A percentile compares a stretch with the other conserved stretches of the same genome.
Conservation (phyloP, 2,797 vertebrate genomes). For the Protonibea diacanthus region DNA sequence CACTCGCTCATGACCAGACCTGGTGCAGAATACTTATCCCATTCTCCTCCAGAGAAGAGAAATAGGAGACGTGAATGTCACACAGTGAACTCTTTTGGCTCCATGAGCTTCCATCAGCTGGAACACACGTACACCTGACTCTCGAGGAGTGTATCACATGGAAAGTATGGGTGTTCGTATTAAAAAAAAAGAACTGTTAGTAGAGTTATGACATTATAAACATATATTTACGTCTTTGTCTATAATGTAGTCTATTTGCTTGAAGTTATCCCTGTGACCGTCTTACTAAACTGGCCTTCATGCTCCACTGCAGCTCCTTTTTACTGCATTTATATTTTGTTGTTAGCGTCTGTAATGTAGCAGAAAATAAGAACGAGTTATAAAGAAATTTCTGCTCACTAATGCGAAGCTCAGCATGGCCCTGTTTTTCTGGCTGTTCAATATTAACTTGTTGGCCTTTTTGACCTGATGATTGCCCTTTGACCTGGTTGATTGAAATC, state of each 20-base stretch:
- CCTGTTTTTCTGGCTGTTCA: conserved; percentile 24
- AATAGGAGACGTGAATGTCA: conserved; percentile 55
- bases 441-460: conserved; percentile 30
- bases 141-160: conserved; percentile 26
- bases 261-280: conserved; percentile 31
- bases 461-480: conserved; percentile 34
- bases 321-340: conserved; percentile 45
- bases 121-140: conserved; percentile 33
- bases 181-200: conserved; percentile 13
- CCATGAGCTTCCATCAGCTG: neutral
- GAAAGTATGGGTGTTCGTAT: neutral
- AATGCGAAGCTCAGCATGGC: conserved; percentile 10
- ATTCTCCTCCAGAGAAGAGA: conserved; percentile 47
- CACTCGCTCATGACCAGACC: conserved; percentile 76
- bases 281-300: conserved; percentile 32
- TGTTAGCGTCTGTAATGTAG: conserved; percentile 26
- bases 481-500: conserved; percentile 54
- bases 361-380: conserved; percentile 20
- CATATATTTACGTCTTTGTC: conserved; percentile 30
- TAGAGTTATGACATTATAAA: conserved; percentile 12
- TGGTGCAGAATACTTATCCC: conserved; percentile 76
- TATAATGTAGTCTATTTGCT: conserved; percentile 42
- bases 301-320: conserved; percentile 45
- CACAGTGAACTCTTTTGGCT: conserved; percentile 31
- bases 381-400: conserved; percentile 12